Base-by-base conservation (phyloP, 2,113 vertebrate genomes). In the Pollimyrus isidori region DNA sequence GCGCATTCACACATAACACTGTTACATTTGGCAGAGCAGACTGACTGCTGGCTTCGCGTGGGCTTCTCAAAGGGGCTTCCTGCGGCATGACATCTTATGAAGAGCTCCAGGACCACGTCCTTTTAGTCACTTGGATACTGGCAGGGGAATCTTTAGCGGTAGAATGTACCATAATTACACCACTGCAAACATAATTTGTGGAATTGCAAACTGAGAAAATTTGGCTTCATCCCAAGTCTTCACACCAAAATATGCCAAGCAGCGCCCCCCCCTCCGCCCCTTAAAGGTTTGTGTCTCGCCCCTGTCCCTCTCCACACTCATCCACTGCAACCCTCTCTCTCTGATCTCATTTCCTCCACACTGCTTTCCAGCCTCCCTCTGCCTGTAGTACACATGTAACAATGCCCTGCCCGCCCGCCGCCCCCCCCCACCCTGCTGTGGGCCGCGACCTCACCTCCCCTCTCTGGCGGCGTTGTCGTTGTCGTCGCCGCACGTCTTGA, bases 401-500 rank as follows among this genome's bases (percentile, higher is more conserved):
- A 89, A 92, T 93, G 93, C 95, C 94, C 94, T 93, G 15, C 93
- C 26, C 6, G 87, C 0, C 91, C 86, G 15, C 93, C 26, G 2
- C 86, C 0, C 91, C 86, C 52, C 53, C 39, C 89, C 90, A 86
- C 90, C 49, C 35, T 86, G 26, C 30, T n/a, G 53, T n/a, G 30
- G 17, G 35, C 52, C 35, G 5, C 82, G 21, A 11, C 21, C 49
- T 50, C 49, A 69, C 48, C 50, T 30, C 62, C 58, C n/a, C 95
- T n/a, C 49, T 91, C 93, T 88, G 21, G 95, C 95, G 56, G 56
- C 56, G 56, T 10, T 26, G 62, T 26, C 62, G n/a, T 69, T 30
- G 95, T 96, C 96, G 95, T 95, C 94, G 94, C 96, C 95, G 96
- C 84, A 35, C 11, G 89, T 58, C 69, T 88, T 87, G 85, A 90